Base-by-base conservation (phyloP, 2,888 invertebrate species). In the Tholera decimalis region DNA sequence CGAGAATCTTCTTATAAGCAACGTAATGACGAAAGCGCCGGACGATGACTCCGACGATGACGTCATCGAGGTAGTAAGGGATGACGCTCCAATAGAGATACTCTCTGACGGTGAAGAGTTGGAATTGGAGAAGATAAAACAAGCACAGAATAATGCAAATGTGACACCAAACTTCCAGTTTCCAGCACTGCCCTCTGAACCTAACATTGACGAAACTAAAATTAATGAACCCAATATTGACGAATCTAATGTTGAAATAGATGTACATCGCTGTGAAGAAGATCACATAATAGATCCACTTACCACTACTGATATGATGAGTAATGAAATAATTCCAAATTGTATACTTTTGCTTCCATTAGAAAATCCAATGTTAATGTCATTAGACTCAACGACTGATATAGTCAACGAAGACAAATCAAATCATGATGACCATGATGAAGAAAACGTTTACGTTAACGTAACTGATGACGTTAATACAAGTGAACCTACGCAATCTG, bases 71-170 rank as follows among this genome's bases (percentile, higher is more conserved):
- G 94, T 95, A 35, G 91, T 94, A 7, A 86, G 92, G 82, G 93
- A 94, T 68, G 94, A 95, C 75, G 92, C 93, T 7, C 94, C 95
- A 2, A 95, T 95, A 26, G 92, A 92, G 87, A 94, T 95, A 73
- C 73, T 95, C 26, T 95, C 95, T 1, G 95, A 95, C 26, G 92
- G 89, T 6, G 94, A 95, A 85, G 95, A 95, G 82, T 72, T 86
- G 18, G 92, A 92, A 78, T 60, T 87, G 7, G 85, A 88, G 54
- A 88, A 83, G 59, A 71, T 61, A 0, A 85, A 84, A 65, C 66
- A 73, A 63, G 59, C 72, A n/a, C 37, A 71, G 65, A 57, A 44
- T 37, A 44, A 37, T 59, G 18, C 65, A 35, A 66, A 64, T 44
- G 71, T 75, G 24, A 73, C 75, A 49, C 73, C 78, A 56, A 83